Evolutionary conservation across 2,797 vertebrate species (phyloP), one percentile per base, ranked within the genome.

Genomic region (Melanotaenia boesemani): DNA sequence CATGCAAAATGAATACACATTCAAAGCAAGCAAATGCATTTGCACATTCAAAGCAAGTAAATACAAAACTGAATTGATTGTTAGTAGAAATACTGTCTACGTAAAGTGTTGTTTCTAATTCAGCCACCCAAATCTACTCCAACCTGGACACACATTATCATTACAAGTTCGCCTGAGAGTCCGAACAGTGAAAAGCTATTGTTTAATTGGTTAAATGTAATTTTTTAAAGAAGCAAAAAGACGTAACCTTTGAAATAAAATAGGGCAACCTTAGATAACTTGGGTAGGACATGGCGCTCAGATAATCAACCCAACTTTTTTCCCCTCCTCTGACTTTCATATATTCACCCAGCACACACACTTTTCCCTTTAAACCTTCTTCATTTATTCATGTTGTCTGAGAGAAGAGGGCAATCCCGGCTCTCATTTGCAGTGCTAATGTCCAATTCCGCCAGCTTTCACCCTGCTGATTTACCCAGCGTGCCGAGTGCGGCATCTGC

Each of bases 341-440:
- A 76, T 81, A 74, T 61, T 70, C 58, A 64, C 66, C 48, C 54
- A 55, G 61, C 70, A 73, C 70, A 77, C 63, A 74, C 76, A 54
- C 76, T 62, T 73, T 56, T 71, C 67, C 78, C 74, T 84, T 77
- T 92, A 92, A 92, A 91, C 88, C 94, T 71, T 90, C 87, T 89
- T 91, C 91, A 93, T 92, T 92, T 93, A 92, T 93, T 93, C 92
- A 89, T 91, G 93, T 92, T 88, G 86, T 93, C 90, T 87, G 66
- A 44, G 88, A 87, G 88, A 92, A 88, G 94, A 94, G 95, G 92
- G 94, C 96, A 95, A 97, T 97, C 95, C 96, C 92, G 10, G 59
- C 96, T 96, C 96, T 97, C 96, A 97, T 98, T 98, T 98, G 95
- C 94, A 93, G 96, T 95, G 95, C 96, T 98, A 97, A 98, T 98